phyloP scores from a whole-genome alignment of 2,888 invertebrate genomes.

The Uloborus plumipes region DNA sequence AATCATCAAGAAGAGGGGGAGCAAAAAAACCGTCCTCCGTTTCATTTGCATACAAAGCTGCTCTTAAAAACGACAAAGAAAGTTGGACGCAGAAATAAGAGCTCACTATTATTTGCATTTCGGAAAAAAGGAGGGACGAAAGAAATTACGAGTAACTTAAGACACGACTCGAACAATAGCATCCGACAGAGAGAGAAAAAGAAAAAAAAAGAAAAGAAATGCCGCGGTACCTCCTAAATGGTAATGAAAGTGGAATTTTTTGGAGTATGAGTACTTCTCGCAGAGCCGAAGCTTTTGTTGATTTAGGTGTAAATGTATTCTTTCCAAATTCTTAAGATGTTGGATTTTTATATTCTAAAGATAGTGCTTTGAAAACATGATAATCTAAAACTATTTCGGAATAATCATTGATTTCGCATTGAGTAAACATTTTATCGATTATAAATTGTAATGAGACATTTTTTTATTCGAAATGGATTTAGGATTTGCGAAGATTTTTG shows the following conservation, averaged over 20 bases:
- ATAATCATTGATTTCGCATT: no score
- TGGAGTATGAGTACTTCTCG: not conserved
- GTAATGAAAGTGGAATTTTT: constrained; percentile 53
- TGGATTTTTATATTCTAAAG: not conserved
- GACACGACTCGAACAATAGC: constrained; percentile 56
- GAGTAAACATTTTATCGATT: no score
- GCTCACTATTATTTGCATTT: constrained; percentile 52
- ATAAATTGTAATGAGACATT: no score
- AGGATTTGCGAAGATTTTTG: no score
- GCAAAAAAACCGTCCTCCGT: constrained; percentile 19
- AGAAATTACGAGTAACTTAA: constrained; percentile 47
- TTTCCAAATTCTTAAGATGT: constrained; percentile 41
- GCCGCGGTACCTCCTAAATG: constrained; percentile 30
- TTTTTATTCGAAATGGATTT: no score
- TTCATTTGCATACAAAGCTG: constrained; percentile 56
- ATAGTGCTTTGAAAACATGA: no score
- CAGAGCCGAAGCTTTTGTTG: constrained; percentile 35
- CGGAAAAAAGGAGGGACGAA: constrained; percentile 14
- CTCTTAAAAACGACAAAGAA: constrained; percentile 23
- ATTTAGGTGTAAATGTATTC: constrained; percentile 60
- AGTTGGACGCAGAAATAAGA: not conserved
- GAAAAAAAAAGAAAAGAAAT: constrained; percentile 14
- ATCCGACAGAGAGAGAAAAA: no score
- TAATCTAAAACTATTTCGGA: no score
- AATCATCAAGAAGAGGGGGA: constrained; percentile 35